phyloP scores from a whole-genome alignment of 2,113 vertebrate species.

The pig (Sus scrofa) region DNA sequence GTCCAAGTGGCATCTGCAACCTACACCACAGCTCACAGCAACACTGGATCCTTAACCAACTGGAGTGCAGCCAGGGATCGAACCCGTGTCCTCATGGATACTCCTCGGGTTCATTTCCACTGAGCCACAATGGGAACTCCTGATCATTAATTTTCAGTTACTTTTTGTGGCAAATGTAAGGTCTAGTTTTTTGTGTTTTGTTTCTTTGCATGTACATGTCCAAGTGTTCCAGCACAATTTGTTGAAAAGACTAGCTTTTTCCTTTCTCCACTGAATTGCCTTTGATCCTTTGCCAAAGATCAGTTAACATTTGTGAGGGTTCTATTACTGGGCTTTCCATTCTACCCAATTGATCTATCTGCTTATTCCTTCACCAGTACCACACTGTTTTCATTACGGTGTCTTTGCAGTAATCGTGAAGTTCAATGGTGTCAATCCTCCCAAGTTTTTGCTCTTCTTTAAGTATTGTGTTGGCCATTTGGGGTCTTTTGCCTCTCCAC shows the following conservation, averaged over 20 bases:
- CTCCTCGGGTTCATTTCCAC: too few relatives aligned
- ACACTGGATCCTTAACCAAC: too few relatives aligned
- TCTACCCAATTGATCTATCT: neutral
- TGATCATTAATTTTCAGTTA: neutral
- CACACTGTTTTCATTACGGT: neutral
- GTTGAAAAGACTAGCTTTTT: neutral
- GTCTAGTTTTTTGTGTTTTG: neutral
- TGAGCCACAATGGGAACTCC: too few relatives aligned
- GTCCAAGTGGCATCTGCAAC: too few relatives aligned
- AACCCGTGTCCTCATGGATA: too few relatives aligned
- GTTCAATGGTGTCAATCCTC: neutral
- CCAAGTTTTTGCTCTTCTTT: neutral
- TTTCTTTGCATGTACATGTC: neutral
- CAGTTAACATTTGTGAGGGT: neutral
- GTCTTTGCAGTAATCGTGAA: neutral
- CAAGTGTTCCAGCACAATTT: neutral
- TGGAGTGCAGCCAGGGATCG: too few relatives aligned
- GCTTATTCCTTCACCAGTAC: neutral
- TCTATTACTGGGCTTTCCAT: neutral
- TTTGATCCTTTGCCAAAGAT: neutral
- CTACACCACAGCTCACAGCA: too few relatives aligned
- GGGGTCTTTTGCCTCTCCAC: neutral
- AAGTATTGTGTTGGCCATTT: neutral
- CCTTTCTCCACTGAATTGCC: neutral
- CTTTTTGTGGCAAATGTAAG: neutral